These are phyloP conservation scores for Stichopus chloronotus DNA, from an alignment of 35 echinoderm and acorn worm genomes.

Conservation along the genomic window DNA sequence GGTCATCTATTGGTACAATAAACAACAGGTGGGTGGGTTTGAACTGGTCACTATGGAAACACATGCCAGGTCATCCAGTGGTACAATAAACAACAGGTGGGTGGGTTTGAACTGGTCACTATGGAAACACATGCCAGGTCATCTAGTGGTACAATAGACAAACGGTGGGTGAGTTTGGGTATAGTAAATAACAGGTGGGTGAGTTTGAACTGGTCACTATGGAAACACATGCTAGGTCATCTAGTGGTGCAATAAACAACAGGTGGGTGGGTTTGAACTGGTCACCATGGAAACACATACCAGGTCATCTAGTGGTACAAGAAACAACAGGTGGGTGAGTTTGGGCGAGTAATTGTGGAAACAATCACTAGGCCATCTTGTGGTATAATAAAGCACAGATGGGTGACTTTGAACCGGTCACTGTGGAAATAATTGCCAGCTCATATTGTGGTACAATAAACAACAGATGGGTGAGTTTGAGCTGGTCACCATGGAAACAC, in stretches of 20 bases:
- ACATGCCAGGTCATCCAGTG: too few relatives aligned
- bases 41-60: neutral
- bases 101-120: neutral
- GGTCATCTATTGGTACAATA: too few relatives aligned
- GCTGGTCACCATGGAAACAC: neutral
- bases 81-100: neutral
- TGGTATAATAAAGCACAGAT: conserved; percentile 87
- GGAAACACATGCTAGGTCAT: neutral
- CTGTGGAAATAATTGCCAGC: too few relatives aligned
- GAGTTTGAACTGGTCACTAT: neutral
- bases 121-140: neutral
- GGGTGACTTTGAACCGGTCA: conserved; percentile 52
- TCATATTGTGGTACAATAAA: conserved; percentile 68
- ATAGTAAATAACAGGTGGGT: neutral
- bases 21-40: neutral
- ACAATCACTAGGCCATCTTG: neutral
- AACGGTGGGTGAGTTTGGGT: too few relatives aligned
- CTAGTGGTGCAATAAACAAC: conserved; percentile 54
- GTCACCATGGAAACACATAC: neutral
- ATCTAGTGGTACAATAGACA: too few relatives aligned
- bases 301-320: too few relatives aligned
- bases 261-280: conserved; percentile 73
- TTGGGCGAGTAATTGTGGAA: too few relatives aligned
- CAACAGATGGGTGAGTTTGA: conserved; percentile 85
- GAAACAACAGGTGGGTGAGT: neutral